A percentile compares a stretch with the other conserved stretches of the same genome.
Conservation (phyloP, 2,888 invertebrate species). For the Calameuta filiformis region DNA sequence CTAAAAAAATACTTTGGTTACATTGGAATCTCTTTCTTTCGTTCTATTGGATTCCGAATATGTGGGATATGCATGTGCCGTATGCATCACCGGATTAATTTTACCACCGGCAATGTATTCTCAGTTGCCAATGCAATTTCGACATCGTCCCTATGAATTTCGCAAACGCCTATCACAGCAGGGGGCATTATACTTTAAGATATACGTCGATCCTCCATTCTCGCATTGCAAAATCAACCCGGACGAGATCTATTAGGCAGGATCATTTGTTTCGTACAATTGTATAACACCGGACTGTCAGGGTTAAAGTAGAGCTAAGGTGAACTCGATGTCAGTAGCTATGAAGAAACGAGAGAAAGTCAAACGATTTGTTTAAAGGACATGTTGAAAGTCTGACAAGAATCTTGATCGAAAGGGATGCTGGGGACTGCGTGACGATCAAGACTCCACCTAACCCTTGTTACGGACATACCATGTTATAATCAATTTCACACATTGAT, state of each 20-base stretch:
- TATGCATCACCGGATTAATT: background rate
- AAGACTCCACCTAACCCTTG: constrained; percentile 30
- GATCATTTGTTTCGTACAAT: background rate
- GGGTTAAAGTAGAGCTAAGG: background rate
- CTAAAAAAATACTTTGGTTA: background rate
- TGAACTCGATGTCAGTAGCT: background rate
- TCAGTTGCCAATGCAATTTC: background rate
- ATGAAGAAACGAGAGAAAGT: background rate
- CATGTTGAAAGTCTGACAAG: background rate
- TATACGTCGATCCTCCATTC: background rate
- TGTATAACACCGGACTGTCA: background rate
- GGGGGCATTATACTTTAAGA: background rate
- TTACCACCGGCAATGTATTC: background rate
- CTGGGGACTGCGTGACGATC: constrained; percentile 20
- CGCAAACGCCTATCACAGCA: background rate
- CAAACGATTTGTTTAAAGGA: background rate
- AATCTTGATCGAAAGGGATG: background rate
- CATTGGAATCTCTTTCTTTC: background rate
- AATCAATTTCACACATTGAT: constrained; percentile 63
- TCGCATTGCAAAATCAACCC: background rate
- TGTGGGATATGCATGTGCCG: background rate
- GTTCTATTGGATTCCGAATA: background rate
- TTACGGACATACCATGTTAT: constrained; percentile 35
- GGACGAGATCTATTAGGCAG: background rate
- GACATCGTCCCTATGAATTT: background rate